A percentile compares a stretch with the other conserved stretches of the same genome.
Evolutionary conservation across 2,113 vertebrate genomes (phyloP).

Genomic region (Lasiurus cinereus): DNA sequence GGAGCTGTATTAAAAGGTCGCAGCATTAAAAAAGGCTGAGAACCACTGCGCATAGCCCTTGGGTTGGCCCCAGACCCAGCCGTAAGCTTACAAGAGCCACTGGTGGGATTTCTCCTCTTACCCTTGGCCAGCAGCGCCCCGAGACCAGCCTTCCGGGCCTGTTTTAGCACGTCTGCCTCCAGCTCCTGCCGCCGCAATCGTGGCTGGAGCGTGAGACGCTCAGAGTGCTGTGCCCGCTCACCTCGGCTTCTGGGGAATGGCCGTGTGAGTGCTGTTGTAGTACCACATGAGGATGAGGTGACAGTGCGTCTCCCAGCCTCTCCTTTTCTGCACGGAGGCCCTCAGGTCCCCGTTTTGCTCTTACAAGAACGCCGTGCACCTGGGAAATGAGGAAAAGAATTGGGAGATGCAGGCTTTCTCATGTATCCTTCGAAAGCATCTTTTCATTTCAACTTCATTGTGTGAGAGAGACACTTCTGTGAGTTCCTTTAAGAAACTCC

Average conservation of each 20-base stretch:
- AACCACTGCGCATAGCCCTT: no score
- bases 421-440: slow-evolving; percentile 15
- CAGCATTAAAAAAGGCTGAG: no score
- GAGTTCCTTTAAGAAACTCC: not conserved
- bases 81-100: not conserved
- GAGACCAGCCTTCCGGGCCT: slow-evolving; percentile 62
- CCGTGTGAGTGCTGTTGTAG: not conserved
- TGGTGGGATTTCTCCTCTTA: slow-evolving; percentile 63
- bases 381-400: not conserved
- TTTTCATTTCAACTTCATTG: not conserved
- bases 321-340: not conserved
- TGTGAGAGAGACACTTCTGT: not conserved
- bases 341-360: not conserved
- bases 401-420: not conserved
- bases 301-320: not conserved
- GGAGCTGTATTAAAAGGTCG: no score
- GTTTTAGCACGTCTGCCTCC: slow-evolving; percentile 80
- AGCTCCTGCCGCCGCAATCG: not conserved
- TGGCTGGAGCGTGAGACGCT: slow-evolving; percentile 61
- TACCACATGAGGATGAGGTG: not conserved
- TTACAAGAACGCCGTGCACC: not conserved
- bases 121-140: slow-evolving; percentile 50
- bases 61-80: not conserved
- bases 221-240: slow-evolving; percentile 48
- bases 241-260: slow-evolving; percentile 57